Evolutionary conservation across 2,888 invertebrate species (phyloP), one percentile per base, ranked within the genome.

Genomic region (Oxycera nigricornis): DNA sequence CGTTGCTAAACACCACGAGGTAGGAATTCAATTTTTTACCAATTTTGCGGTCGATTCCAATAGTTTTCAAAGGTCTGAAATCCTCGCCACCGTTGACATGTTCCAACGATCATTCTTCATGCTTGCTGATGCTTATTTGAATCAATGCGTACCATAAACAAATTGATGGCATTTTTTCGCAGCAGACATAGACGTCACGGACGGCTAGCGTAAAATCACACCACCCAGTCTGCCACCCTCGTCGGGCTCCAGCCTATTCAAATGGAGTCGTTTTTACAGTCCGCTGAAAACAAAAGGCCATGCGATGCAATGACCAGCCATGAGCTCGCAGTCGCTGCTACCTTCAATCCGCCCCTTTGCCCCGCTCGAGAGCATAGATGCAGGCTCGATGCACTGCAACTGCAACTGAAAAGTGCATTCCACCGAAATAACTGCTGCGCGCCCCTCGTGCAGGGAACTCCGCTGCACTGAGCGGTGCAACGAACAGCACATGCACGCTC

Each of bases 351-450:
- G 35, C 11, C 6, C 4, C n/a, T n/a, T 46, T 46, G 46, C 46
- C 11, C 17, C 17, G 46, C 14, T 3, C 46, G 17, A 46, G 17
- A n/a, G 46, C 46, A 46, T 17, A n/a, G n/a, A 46, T 17, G 17
- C 46, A n/a, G 3, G 46, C 46, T 35, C 46, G n/a, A 35, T 35
- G 35, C 46, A 46, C 14, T 7, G 46, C 46, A 46, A 46, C 3
- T 31, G 61, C 61, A 17, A 31, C n/a, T 61, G 61, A 30, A 61
- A 61, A 61, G 61, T 61, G 61, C 61, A 61, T 61, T 61, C 61
- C 61, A 61, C 61, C 20, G 31, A 61, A 31, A 31, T 22, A 61
- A 61, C 4, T 11, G 28, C 31, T 17, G 26, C 61, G n/a, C 28
- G 4, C 1, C n/a, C 31, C 61, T 14, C 31, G 17, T 17, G 31